Conservation (phyloP, 2,113 vertebrate genomes). For the Cardinalis cardinalis region DNA sequence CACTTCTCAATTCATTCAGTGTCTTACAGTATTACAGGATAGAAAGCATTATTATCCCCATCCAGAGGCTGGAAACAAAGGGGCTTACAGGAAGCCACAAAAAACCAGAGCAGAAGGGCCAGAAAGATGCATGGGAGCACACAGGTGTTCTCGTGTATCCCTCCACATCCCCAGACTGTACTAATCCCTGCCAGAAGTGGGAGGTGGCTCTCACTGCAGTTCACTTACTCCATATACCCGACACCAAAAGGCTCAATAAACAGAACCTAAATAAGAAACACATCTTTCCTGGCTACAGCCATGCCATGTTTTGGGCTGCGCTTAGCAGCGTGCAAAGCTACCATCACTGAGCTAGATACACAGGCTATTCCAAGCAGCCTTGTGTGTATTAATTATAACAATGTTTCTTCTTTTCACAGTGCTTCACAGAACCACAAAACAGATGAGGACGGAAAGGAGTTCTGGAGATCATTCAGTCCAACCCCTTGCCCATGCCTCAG, state of each 20-base stretch:
- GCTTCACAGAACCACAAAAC: background rate
- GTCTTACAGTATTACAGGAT: background rate
- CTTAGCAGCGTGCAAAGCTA: background rate
- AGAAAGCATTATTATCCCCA: background rate
- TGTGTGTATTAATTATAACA: background rate
- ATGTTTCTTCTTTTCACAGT: background rate
- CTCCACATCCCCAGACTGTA: background rate
- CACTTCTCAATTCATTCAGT: background rate
- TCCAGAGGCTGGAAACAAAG: background rate
- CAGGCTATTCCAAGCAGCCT: too few relatives aligned
- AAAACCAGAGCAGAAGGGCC: background rate
- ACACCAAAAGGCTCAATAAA: background rate
- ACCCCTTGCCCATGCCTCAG: rapidly evolving
- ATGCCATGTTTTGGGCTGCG: background rate
- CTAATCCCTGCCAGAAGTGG: background rate
- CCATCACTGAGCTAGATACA: background rate
- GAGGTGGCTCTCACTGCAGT: background rate
- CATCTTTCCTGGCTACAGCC: background rate
- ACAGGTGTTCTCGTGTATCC: rapidly evolving
- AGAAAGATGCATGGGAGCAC: background rate
- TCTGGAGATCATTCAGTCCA: background rate
- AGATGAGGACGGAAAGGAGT: background rate
- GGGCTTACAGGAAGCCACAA: background rate
- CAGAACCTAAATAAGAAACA: background rate
- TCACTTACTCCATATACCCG: background rate